Percentiles rank a stretch among this genome's conserved stretches.
Evolutionary conservation across 2,888 invertebrate genomes (phyloP).

Genomic region (Agrochola lychnidis): DNA sequence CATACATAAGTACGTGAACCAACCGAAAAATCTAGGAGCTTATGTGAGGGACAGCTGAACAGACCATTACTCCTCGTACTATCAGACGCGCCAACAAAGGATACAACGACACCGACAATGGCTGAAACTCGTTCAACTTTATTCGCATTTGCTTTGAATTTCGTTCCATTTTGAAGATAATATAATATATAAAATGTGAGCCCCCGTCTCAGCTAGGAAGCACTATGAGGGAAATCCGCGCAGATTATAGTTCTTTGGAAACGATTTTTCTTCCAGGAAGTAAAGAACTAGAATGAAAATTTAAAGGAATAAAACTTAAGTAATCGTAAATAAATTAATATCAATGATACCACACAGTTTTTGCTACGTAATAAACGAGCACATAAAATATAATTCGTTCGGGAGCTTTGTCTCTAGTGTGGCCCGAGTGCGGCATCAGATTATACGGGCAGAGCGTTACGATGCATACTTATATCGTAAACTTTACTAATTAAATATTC

Average conservation of each 20-base stretch:
- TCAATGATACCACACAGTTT: conserved; percentile 14
- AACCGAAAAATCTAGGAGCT: conserved; percentile 54
- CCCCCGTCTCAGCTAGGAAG: conserved; percentile 23
- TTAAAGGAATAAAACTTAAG: not conserved
- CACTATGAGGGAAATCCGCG: conserved; percentile 21
- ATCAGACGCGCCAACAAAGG: conserved; percentile 67
- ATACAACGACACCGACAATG: conserved; percentile 64
- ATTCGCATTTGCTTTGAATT: conserved; percentile 66
- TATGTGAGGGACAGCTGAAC: conserved; percentile 63
- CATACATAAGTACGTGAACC: conserved; percentile 24
- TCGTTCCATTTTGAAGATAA: conserved; percentile 54
- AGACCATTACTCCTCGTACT: conserved; percentile 66
- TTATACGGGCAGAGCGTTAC: conserved; percentile 45
- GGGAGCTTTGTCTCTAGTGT: conserved; percentile 22
- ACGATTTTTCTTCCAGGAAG: not conserved
- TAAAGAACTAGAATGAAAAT: not conserved
- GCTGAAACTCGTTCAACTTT: conserved; percentile 60
- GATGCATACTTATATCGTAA: conserved; percentile 58
- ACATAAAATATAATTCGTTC: conserved; percentile 30
- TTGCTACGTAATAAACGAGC: conserved; percentile 18
- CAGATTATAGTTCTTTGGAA: conserved; percentile 13
- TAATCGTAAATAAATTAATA: conserved; percentile 9
- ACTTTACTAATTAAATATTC: conserved; percentile 62
- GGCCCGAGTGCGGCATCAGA: conserved; percentile 19
- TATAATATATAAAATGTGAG: conserved; percentile 51